Base-by-base conservation (phyloP, 2,888 invertebrate genomes). In the Oscheius sp. region DNA sequence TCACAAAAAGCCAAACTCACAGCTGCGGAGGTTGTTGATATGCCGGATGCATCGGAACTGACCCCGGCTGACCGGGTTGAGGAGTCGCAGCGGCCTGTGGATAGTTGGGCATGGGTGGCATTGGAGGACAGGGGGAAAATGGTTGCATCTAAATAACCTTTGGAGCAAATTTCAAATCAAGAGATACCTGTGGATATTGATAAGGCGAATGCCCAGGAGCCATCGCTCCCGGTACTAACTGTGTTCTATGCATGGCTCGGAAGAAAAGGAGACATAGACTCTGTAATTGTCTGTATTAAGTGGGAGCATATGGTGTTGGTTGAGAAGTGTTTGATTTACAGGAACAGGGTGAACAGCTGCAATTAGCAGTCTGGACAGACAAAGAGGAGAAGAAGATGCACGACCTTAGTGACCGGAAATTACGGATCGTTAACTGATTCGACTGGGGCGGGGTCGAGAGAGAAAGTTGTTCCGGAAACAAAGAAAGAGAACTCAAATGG, bases 21-120 rank as follows among this genome's bases (percentile, higher is more conserved):
- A 68, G 21, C 21, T 68, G 53, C 29, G 68, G 68, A 32, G 68
- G 53, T 13, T 35, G 68, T 37, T 68, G 68, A 53, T 68, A 68
- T 13, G 68, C 68, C 35, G 68, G 68, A 33, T 68, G 68, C 21
- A 35, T 55, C n/a, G 32, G 21, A 35, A 47, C 13, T 35, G 47
- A 51, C 13, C 32, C 10, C 7, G 35, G 35, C n/a, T n/a, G 37
- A 9, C 37, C 37, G 3, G 37, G n/a, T 9, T 29, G 55, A 35
- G 68, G 68, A 42, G 53, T 53, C 13, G 59, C 32, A 10, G 59
- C 35, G 13, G 32, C 13, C 35, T 35, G 11, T 11, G 33, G 53
- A 13, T 32, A 32, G 29, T 48, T 32, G 50, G 65, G 21, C 65
- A 65, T 65, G 1, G 65, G 50, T 4, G 48, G 65, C 29, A 48